Evolutionary conservation across 2,888 invertebrate genomes (phyloP).

Genomic region (Therioaphis trifolii): DNA sequence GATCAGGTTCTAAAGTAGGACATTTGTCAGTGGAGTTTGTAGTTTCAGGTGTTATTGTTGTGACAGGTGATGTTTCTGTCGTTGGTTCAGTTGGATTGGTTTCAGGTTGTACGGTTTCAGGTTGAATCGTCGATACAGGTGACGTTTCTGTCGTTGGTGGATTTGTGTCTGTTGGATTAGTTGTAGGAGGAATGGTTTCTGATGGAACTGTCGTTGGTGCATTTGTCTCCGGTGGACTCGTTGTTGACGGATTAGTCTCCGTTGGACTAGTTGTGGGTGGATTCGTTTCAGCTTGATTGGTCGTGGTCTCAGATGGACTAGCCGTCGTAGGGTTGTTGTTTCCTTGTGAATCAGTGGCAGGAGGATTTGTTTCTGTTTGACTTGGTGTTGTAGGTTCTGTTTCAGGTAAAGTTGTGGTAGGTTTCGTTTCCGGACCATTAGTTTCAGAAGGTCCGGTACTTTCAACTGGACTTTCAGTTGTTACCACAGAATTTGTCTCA

Average conservation of each 20-base stretch:
- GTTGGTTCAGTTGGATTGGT: slow-evolving; percentile 62
- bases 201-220: slow-evolving; percentile 59
- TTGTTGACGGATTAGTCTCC: slow-evolving; percentile 47
- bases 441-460: slow-evolving; percentile 64
- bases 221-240: slow-evolving; percentile 50
- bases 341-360: background rate
- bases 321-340: background rate
- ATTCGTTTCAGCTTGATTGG: slow-evolving; percentile 50
- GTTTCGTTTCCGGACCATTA: slow-evolving; percentile 64
- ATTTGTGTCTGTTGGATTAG: slow-evolving; percentile 61
- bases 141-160: slow-evolving; percentile 63
- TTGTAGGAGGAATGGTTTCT: slow-evolving; percentile 61
- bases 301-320: slow-evolving; percentile 30
- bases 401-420: slow-evolving; percentile 67
- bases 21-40: slow-evolving; percentile 67
- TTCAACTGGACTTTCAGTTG: slow-evolving; percentile 64
- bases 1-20: slow-evolving; percentile 76
- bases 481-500: slow-evolving; percentile 55
- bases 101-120: slow-evolving; percentile 63
- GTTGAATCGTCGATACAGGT: slow-evolving; percentile 65
- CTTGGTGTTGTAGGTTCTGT: slow-evolving; percentile 42
- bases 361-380: slow-evolving; percentile 58
- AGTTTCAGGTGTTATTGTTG: slow-evolving; percentile 64
- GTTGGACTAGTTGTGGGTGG: slow-evolving; percentile 53
- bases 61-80: slow-evolving; percentile 64